These are phyloP conservation scores for Sesia bembeciformis DNA, from an alignment of 2,888 invertebrate species.

Conservation along the genomic window DNA sequence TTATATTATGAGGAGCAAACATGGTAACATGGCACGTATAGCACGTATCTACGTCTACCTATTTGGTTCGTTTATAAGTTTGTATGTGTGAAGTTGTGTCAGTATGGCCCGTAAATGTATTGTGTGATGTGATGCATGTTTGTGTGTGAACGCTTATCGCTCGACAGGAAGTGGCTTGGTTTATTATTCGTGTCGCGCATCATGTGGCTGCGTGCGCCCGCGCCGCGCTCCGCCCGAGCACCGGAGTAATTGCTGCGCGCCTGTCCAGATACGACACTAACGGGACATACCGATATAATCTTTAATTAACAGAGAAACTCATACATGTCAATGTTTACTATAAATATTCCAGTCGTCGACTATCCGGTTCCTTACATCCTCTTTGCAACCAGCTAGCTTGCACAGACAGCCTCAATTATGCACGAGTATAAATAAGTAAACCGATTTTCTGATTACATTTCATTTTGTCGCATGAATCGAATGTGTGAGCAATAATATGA, in stretches of 20 bases:
- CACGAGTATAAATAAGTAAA: no score
- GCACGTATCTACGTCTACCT: no score
- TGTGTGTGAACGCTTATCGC: constrained; percentile 61
- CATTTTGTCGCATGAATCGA: not conserved
- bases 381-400: no score
- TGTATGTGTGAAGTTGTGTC: not conserved
- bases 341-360: constrained; percentile 17
- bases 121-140: constrained; percentile 10
- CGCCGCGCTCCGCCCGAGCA: constrained; percentile 25
- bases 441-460: not conserved
- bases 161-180: constrained; percentile 68
- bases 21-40: no score
- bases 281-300: constrained; percentile 51
- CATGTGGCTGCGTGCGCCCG: constrained; percentile 48
- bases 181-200: constrained; percentile 73
- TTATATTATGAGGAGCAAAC: no score
- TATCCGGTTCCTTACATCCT: not conserved
- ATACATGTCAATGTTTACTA: constrained; percentile 31
- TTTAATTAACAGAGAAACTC: constrained; percentile 38
- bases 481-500: not conserved
- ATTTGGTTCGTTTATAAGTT: not conserved
- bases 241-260: constrained; percentile 50
- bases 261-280: constrained; percentile 26
- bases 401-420: no score
- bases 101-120: not conserved